These are phyloP conservation scores for Heteronetta atricapilla DNA, from an alignment of 2,113 vertebrate species.

Conservation along the genomic window DNA sequence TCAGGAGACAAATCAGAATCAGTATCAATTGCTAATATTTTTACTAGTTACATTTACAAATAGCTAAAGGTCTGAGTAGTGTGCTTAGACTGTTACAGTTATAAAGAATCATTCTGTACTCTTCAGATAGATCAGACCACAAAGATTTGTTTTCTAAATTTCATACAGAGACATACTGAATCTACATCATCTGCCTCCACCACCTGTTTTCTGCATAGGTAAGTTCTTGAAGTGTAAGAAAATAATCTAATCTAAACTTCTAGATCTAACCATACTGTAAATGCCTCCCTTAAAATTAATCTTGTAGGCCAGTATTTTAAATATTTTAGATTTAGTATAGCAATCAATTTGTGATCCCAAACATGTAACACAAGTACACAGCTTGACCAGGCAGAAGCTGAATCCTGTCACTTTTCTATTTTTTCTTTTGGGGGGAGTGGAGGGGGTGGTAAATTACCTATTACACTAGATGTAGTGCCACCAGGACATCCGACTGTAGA, in stretches of 20 bases:
- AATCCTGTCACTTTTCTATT: accelerated
- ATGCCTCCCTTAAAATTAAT: neutral
- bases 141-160: neutral
- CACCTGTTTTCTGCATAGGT: neutral
- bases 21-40: neutral
- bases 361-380: neutral
- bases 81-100: neutral
- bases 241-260: neutral
- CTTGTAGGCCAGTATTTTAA: neutral
- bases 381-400: neutral
- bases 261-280: neutral
- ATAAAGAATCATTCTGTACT: neutral
- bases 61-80: neutral
- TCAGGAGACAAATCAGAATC: neutral
- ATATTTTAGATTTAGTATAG: neutral
- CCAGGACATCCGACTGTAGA: constrained; percentile 97
- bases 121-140: neutral
- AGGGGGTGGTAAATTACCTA: constrained; percentile 77
- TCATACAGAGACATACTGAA: neutral
- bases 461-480: constrained; percentile 93
- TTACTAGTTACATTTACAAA: neutral
- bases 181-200: neutral
- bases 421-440: neutral
- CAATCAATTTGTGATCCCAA: neutral
- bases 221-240: neutral